phyloP scores from a whole-genome alignment of 2,888 invertebrate species.

The Anticlea derivata region DNA sequence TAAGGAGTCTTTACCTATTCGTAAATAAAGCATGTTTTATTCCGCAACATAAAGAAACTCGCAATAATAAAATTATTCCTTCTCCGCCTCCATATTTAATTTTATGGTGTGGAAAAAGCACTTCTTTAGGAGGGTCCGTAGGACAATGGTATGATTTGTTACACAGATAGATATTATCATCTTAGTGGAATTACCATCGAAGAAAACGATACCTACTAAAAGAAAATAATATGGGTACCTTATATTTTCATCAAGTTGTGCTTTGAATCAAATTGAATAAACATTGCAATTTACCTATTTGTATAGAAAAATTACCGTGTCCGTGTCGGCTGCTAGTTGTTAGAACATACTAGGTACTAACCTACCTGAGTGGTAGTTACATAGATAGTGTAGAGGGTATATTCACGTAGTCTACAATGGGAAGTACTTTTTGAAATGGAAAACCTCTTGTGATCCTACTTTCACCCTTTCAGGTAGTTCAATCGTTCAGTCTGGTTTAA shows the following conservation, averaged over 20 bases:
- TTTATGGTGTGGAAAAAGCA: constrained; percentile 75
- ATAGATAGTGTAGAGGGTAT: no score
- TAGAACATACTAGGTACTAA: no score
- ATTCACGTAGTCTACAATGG: no score
- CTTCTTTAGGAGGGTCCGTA: constrained; percentile 51
- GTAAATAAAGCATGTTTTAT: constrained; percentile 28
- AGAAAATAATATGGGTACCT: constrained; percentile 29
- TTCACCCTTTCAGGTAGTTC: background rate
- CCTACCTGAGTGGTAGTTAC: no score
- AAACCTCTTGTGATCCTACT: constrained; percentile 25
- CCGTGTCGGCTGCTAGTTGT: no score
- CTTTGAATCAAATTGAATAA: background rate
- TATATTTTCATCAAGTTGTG: constrained; percentile 1
- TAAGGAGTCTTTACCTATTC: background rate
- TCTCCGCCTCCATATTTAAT: constrained; percentile 67
- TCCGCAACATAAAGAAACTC: constrained; percentile 38
- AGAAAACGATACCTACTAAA: constrained; percentile 24
- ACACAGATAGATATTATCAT: constrained; percentile 41
- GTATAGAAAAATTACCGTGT: no score
- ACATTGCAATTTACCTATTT: no score
- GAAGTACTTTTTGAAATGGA: no score
- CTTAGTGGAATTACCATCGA: constrained; percentile 41
- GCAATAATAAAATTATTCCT: constrained; percentile 59
- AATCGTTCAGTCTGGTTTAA: background rate
- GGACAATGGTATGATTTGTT: constrained; percentile 77